Conservation (phyloP, 2,113 vertebrate genomes). For the Drymodes brunneopygia region DNA sequence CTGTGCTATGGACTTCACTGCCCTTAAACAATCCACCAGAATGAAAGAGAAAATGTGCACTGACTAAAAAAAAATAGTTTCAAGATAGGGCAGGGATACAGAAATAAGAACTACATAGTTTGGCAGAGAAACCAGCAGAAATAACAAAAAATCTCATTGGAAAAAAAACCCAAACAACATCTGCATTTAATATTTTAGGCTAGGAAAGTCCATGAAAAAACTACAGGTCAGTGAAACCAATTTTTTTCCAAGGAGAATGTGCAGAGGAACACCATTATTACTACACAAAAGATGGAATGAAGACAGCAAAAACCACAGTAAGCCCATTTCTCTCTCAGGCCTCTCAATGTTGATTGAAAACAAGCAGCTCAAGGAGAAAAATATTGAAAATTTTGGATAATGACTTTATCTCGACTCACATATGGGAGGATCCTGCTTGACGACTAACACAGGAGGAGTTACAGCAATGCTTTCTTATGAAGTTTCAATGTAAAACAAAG, state of each 20-base stretch:
- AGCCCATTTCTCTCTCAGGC: not conserved
- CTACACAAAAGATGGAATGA: not conserved
- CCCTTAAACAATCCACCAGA: not conserved
- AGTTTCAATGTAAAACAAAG: not conserved
- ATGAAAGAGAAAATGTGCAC: not conserved
- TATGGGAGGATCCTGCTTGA: not conserved
- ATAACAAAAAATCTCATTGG: not conserved
- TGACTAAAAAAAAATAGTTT: not conserved
- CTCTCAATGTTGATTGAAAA: not conserved
- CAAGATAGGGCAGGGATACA: not conserved
- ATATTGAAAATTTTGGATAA: not conserved
- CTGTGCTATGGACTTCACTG: not conserved
- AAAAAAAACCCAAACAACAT: not conserved
- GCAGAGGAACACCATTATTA: not conserved
- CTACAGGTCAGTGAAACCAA: not conserved
- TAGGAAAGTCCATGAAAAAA: not conserved
- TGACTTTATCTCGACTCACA: not conserved
- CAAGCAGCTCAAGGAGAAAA: not conserved
- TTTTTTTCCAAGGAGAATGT: not conserved
- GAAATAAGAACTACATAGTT: not conserved
- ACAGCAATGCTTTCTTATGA: not conserved
- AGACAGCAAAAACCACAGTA: not conserved
- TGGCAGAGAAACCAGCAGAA: not conserved
- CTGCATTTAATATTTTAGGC: conserved; percentile 30
- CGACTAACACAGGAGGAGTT: not conserved